phyloP scores from a whole-genome alignment of 2,797 vertebrate species.

The Chrysolophus pictus region DNA sequence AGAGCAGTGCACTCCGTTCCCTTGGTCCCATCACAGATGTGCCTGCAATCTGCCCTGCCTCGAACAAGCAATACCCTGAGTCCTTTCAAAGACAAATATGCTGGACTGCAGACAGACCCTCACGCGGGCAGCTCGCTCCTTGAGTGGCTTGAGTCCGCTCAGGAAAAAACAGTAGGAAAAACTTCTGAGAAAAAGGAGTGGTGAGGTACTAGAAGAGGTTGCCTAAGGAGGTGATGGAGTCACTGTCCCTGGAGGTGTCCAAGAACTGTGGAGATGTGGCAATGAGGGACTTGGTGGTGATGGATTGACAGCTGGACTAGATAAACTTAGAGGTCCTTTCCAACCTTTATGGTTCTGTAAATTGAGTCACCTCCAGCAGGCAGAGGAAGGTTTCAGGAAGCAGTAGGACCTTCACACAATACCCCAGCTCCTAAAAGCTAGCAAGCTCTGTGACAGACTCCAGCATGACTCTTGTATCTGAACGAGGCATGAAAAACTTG shows the following conservation, averaged over 20 bases:
- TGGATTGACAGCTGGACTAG: too few relatives aligned
- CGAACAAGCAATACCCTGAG: background rate
- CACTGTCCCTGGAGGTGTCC: too few relatives aligned
- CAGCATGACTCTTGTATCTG: background rate
- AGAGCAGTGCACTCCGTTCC: background rate
- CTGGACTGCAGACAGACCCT: accelerated
- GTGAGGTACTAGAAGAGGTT: too few relatives aligned
- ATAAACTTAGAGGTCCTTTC: too few relatives aligned
- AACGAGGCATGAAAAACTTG: background rate
- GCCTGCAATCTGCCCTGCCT: background rate
- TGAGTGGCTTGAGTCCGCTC: background rate
- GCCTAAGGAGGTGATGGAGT: too few relatives aligned
- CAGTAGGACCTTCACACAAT: background rate
- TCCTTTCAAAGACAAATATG: background rate
- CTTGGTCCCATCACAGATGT: accelerated
- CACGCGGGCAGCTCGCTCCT: background rate
- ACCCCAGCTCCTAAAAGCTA: background rate
- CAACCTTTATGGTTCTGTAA: too few relatives aligned
- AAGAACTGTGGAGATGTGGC: too few relatives aligned
- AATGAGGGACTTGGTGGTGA: too few relatives aligned
- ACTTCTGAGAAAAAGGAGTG: too few relatives aligned
- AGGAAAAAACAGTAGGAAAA: background rate
- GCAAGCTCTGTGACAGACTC: background rate
- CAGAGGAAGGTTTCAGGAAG: background rate
- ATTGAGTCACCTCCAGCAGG: background rate